Percentiles rank a stretch among this genome's conserved stretches.
Conservation (phyloP, 2,888 invertebrate species). For the Drosophila kanekoi region DNA sequence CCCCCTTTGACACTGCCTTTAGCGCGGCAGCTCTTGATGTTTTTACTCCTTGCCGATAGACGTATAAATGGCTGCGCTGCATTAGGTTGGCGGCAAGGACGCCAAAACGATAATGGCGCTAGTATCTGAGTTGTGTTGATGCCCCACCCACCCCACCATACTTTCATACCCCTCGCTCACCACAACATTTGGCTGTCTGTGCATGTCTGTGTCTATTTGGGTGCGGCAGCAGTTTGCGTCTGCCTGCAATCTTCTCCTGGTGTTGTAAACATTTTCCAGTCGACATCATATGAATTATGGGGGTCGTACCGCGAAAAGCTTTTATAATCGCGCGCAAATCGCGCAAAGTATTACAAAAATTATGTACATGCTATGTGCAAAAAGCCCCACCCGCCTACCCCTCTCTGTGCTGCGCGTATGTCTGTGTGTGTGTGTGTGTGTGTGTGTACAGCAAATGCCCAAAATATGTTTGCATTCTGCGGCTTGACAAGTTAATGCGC, state of each 20-base stretch:
- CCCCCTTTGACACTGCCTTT: too few species aligned
- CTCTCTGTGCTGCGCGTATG: neutral
- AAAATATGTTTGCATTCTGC: slow-evolving; percentile 83
- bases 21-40: slow-evolving; percentile 19
- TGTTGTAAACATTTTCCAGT: slow-evolving; percentile 80
- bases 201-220: slow-evolving; percentile 28
- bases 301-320: slow-evolving; percentile 84
- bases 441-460: slow-evolving; percentile 69
- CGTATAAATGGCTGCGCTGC: slow-evolving; percentile 64
- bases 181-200: slow-evolving; percentile 4
- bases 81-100: slow-evolving; percentile 54
- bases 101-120: slow-evolving; percentile 62
- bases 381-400: neutral
- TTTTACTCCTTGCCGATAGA: slow-evolving; percentile 66
- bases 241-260: slow-evolving; percentile 70
- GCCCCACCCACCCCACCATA: neutral
- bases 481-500: slow-evolving; percentile 83
- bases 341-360: slow-evolving; percentile 82
- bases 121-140: slow-evolving; percentile 44
- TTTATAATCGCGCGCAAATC: slow-evolving; percentile 84
- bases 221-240: slow-evolving; percentile 30
- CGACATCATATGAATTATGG: slow-evolving; percentile 83
- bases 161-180: neutral
- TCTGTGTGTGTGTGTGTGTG: slow-evolving; percentile 22
- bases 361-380: slow-evolving; percentile 71